Evolutionary conservation across 2,113 vertebrate genomes (phyloP).

Genomic region (Copsychus sechellarum): DNA sequence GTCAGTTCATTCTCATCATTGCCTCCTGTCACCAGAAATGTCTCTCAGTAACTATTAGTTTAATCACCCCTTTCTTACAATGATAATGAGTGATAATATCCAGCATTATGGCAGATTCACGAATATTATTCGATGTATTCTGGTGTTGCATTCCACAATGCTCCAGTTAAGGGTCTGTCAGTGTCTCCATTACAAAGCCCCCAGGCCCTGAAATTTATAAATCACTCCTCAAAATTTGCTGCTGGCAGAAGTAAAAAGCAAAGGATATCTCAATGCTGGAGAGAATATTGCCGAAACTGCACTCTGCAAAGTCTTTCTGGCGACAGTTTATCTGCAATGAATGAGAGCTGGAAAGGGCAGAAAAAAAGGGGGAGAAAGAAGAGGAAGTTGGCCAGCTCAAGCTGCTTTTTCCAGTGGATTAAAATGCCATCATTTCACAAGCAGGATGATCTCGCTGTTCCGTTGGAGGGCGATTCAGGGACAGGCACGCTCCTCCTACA

Average conservation of each 20-base stretch:
- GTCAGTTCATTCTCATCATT: conserved; percentile 79
- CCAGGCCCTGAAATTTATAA: conserved; percentile 24
- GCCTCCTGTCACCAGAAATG: conserved; percentile 80
- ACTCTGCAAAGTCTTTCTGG: conserved; percentile 17
- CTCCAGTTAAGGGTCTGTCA: conserved; percentile 45
- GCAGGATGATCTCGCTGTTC: conserved; percentile 21
- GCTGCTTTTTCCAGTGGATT: conserved; percentile 35
- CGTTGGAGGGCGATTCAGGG: neutral
- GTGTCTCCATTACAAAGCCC: conserved; percentile 12
- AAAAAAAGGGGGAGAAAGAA: neutral
- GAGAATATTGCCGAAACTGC: neutral
- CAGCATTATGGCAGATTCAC: conserved; percentile 46
- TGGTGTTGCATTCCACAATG: neutral
- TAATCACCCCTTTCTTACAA: conserved; percentile 74
- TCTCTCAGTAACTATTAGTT: conserved; percentile 77
- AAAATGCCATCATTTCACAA: conserved; percentile 40
- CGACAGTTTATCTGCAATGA: neutral
- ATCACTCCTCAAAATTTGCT: conserved; percentile 37
- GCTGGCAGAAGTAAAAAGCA: neutral
- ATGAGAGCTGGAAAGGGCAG: neutral
- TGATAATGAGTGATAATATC: conserved; percentile 74
- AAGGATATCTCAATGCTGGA: neutral
- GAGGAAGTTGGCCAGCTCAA: conserved; percentile 25
- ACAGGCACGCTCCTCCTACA: neutral
- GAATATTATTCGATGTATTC: conserved; percentile 56